Evolutionary conservation across 1,140 invertebrate species (phyloP), one percentile per base, ranked within the genome.

Genomic region (Scaptomyza montana): DNA sequence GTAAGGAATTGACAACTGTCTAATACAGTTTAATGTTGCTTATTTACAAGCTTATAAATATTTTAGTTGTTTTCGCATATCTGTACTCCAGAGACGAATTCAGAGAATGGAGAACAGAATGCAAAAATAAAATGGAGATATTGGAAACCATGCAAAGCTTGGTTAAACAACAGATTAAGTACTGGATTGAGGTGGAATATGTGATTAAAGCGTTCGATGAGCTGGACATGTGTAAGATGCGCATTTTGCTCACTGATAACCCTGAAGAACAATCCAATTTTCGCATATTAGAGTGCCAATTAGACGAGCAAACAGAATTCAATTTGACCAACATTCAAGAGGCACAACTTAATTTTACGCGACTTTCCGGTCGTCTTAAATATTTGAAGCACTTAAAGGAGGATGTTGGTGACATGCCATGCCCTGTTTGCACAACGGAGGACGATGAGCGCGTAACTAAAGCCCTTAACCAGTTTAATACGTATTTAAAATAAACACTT

Each of bases 161-260:
- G 91, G 96, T 95, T 78, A 95, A 94, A 90, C 47, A 71, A 12
- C 73, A 80, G n/a, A 76, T 78, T 1, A 91, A 92, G 28, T 80
- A 78, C 46, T 92, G 91, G 91, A 91, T 92, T 36, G 91, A 92
- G 64, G 77, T 80, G 28, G 91, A 92, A 47, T 91, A 82, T 57
- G 78, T 90, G 13, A 77, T 92, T 2, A 92, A 92, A 33, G 94
- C 94, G 7, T 92, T 94, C 47, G 96, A 97, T 92, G 96, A 97
- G 92, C 80, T 97, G 28, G 93, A 94, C 71, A 96, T 97, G 94
- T 95, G 95, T 21, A 96, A 95, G 70, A 93, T 94, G 45, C 90
- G 95, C 43, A 91, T 97, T 65, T 49, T 72, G 1, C 54, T 91
- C 1, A 84, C 80, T 1, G 66, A 85, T n/a, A 57, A 91, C 33